Evolutionary conservation across 2,113 vertebrate genomes (phyloP).

Genomic region (Grus americana): DNA sequence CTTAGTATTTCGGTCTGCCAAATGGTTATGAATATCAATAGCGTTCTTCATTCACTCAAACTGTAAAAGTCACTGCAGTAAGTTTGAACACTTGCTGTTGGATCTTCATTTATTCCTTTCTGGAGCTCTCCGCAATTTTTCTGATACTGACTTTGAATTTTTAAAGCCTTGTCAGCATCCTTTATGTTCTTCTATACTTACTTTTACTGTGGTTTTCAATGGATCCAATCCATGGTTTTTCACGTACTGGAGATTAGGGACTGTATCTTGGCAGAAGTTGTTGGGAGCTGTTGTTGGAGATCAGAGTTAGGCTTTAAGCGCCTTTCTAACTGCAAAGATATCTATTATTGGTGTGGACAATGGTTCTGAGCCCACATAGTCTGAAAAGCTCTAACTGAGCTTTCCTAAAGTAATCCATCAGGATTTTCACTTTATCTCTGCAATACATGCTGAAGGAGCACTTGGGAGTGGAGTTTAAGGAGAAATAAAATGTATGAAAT

Average conservation of each 20-base stretch:
- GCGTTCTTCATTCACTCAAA: neutral
- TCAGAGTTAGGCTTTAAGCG: neutral
- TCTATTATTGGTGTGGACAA: accelerated
- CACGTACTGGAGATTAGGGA: neutral
- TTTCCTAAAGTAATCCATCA: neutral
- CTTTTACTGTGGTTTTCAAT: neutral
- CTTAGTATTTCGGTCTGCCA: neutral
- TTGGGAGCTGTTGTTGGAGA: neutral
- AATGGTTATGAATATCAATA: neutral
- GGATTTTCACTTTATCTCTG: neutral
- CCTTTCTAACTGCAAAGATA: neutral
- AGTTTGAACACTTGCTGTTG: neutral
- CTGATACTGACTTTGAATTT: neutral
- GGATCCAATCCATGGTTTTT: neutral
- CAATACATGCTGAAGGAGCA: accelerated
- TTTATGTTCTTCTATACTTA: neutral
- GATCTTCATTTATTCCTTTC: neutral
- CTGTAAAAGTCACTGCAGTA: neutral
- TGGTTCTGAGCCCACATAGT: neutral
- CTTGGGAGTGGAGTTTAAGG: neutral
- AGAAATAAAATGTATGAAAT: neutral
- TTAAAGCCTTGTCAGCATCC: neutral
- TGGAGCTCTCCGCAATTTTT: neutral
- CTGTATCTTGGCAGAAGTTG: neutral
- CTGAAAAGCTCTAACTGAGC: neutral